These are phyloP conservation scores for Orchestia grillus DNA, from an alignment of 1,140 invertebrate species.

Conservation along the genomic window DNA sequence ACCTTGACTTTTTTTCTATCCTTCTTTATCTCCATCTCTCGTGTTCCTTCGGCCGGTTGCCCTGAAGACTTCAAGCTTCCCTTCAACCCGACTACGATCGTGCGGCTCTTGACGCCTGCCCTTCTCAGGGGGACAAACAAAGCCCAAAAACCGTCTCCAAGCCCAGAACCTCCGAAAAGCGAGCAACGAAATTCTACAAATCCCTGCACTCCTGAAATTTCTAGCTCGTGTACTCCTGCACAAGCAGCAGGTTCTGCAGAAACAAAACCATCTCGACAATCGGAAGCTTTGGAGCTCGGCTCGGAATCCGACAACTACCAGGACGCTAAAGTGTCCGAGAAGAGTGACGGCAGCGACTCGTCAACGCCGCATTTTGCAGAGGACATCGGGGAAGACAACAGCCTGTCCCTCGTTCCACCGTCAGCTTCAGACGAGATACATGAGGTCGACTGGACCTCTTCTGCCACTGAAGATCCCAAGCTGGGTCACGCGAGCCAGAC, in stretches of 20 bases:
- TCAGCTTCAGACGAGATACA: neutral
- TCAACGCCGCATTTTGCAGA: neutral
- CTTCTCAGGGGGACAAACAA: neutral
- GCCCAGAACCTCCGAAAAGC: neutral
- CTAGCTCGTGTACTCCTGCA: neutral
- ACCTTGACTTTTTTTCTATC: neutral
- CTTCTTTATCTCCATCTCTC: neutral
- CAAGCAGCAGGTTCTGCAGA: neutral
- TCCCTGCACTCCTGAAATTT: neutral
- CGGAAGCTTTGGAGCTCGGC: neutral
- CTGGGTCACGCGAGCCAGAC: neutral
- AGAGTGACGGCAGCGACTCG: conserved; percentile 26
- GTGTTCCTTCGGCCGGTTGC: neutral
- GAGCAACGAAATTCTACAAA: neutral
- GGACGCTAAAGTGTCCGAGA: conserved; percentile 5
- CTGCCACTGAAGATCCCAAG: neutral
- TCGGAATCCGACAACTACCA: neutral
- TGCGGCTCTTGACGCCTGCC: conserved; percentile 2
- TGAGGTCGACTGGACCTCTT: conserved; percentile 3
- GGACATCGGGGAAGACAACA: neutral
- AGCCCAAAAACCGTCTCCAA: neutral
- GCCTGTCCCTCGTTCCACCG: neutral
- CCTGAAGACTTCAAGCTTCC: conserved; percentile 22
- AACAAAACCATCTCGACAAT: neutral
- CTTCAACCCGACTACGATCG: conserved; percentile 32